Conservation (phyloP, 2,888 invertebrate species). For the Epinotia ramella region DNA sequence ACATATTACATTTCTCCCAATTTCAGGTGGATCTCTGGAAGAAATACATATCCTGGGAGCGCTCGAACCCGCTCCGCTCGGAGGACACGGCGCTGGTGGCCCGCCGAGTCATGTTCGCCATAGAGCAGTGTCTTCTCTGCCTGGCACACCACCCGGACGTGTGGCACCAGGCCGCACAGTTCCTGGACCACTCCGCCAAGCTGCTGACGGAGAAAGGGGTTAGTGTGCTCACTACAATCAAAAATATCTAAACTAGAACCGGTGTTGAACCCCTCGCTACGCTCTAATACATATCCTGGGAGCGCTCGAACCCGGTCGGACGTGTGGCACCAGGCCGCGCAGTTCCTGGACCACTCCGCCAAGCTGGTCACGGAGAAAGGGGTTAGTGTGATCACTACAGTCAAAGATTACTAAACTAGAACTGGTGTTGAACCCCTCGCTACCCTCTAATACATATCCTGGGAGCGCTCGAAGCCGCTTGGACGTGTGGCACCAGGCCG, state of each 20-base stretch:
- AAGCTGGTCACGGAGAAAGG: constrained; percentile 98
- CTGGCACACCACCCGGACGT: constrained; percentile 99
- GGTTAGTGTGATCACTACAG: constrained; percentile 76
- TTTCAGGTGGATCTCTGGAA: constrained; percentile 98
- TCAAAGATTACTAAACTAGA: too few relatives aligned
- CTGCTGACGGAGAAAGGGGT: constrained; percentile 97
- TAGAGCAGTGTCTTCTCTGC: constrained; percentile 98
- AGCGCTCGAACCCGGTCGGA: too few relatives aligned
- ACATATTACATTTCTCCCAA: background rate
- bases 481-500: constrained; percentile 99
- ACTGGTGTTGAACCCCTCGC: too few relatives aligned
- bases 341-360: constrained; percentile 97
- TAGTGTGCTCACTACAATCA: constrained; percentile 60
- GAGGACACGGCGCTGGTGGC: constrained; percentile 98
- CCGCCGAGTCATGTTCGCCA: constrained; percentile 98
- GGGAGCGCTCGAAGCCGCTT: constrained; percentile 99
- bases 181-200: constrained; percentile 97
- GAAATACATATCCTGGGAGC: constrained; percentile 99
- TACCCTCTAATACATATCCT: constrained; percentile 87
- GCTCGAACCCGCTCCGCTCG: constrained; percentile 97
- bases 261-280: background rate
- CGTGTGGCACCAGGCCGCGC: constrained; percentile 99
- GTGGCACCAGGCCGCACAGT: constrained; percentile 99
- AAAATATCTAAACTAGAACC: background rate
- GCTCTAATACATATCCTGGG: constrained; percentile 72